Percentiles rank a stretch among this genome's conserved stretches.
phyloP scores from a whole-genome alignment of 2,113 vertebrate genomes.

The Blennius ocellaris region DNA sequence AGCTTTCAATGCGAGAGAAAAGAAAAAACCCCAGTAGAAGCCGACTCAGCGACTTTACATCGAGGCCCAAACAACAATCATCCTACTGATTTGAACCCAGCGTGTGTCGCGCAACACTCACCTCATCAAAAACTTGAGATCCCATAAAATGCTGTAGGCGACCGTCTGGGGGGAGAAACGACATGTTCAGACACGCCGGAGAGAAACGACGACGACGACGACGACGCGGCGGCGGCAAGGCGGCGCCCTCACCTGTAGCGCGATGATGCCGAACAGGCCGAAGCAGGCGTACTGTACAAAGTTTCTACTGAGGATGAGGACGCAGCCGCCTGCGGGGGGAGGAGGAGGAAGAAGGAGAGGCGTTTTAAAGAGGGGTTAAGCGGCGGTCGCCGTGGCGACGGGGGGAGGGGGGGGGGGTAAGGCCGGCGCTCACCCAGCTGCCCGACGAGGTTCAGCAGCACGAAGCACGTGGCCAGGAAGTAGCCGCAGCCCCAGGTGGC shows the following conservation, averaged over 20 bases:
- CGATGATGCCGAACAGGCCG: constrained; percentile 96
- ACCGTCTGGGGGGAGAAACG: constrained; percentile 86
- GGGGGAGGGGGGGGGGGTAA: too few relatives aligned
- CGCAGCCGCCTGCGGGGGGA: constrained; percentile 97
- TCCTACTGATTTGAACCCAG: too few relatives aligned
- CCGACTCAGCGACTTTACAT: too few relatives aligned
- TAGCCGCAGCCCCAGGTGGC: constrained; percentile 95
- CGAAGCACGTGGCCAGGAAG: constrained; percentile 92
- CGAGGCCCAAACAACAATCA: too few relatives aligned
- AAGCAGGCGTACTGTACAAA: constrained; percentile 98
- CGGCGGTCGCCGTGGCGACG: too few relatives aligned
- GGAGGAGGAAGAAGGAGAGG: too few relatives aligned
- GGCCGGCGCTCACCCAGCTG: constrained; percentile 89
- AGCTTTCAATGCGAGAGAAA: neutral
- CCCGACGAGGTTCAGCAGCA: constrained; percentile 93
- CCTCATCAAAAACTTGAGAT: constrained; percentile 99
- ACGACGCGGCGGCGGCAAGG: too few relatives aligned
- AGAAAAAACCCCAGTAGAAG: too few relatives aligned
- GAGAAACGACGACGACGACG: neutral
- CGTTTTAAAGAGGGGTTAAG: too few relatives aligned
- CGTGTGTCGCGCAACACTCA: constrained; percentile 68
- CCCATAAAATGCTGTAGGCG: constrained; percentile 99
- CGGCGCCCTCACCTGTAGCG: constrained; percentile 94
- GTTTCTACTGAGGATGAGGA: constrained; percentile 96
- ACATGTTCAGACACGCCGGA: constrained; percentile 12